Base-by-base conservation (phyloP, 2,888 invertebrate genomes). In the Eurois occulta region DNA sequence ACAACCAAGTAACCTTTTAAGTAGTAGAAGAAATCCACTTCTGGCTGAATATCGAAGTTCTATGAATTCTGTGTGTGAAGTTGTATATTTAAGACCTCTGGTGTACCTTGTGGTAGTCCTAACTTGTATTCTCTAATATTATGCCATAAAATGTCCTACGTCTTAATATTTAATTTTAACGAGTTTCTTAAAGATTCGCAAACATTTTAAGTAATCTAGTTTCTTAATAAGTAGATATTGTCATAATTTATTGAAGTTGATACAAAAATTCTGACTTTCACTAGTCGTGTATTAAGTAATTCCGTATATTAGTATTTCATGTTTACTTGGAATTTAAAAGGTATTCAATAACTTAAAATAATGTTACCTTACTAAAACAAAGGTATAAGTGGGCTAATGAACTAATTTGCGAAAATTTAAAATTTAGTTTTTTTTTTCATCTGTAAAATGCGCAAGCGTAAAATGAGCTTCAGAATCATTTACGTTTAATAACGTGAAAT, bases 171-270 rank as follows among this genome's bases (percentile, higher is more conserved):
- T 86, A 81, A 78, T 73, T 83, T 79, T 77, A 75, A 80, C 60
- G 89, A 89, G 89, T 90, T 87, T 90, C 88, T 87, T 66, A 88
- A 87, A 91, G 90, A 91, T 88, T 80, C 88, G 89, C 88, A 84
- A 79, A 78, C 69, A 73, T 75, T 55, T 77, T 70, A 58, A 73
- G 60, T 83, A 79, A 46, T 83, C 18, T 78, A 83, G 72, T 80
- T 79, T 72, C 28, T 46, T 38, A 6, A 6, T 86, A 86, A 81
- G 68, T 87, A 87, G 88, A 80, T 81, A 88, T 80, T 78, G 71
- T 80, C 82, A 84, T 91, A 90, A 91, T 90, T 92, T 91, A 92
- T 91, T 91, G 77, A 88, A 87, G 78, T 86, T 80, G 88, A 87
- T 79, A 78, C 77, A 77, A 75, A 74, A 88, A 86, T 86, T 85